These are phyloP conservation scores for Drosophila paulistorum DNA, from an alignment of 1,140 invertebrate genomes.

Conservation along the genomic window DNA sequence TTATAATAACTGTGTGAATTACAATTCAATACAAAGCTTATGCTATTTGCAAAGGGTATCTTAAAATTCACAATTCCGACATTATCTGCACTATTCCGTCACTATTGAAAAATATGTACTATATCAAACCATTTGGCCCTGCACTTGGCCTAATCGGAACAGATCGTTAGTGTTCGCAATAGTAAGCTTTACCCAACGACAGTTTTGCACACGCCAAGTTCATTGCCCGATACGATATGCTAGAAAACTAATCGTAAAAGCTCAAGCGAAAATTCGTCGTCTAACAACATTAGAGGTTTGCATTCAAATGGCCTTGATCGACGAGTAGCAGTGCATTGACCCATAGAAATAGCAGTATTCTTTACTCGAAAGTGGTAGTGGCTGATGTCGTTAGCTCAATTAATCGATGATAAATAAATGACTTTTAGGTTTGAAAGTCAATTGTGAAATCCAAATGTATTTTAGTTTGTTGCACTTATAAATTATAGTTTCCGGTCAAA, in stretches of 20 bases:
- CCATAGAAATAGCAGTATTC: constrained; percentile 2
- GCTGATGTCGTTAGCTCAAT: neutral
- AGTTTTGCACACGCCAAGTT: constrained; percentile 36
- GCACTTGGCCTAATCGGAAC: constrained; percentile 4
- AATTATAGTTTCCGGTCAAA: neutral
- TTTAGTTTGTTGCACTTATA: neutral
- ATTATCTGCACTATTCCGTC: neutral
- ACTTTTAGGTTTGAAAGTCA: neutral
- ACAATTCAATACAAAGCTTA: too few species aligned
- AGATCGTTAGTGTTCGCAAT: too few species aligned
- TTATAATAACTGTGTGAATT: too few species aligned
- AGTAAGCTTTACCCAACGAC: neutral
- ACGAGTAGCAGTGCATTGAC: constrained; percentile 10
- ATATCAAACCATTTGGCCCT: constrained; percentile 1
- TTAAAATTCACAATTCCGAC: neutral
- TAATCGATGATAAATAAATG: neutral
- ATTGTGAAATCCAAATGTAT: neutral
- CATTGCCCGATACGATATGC: constrained; percentile 41
- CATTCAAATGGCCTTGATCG: constrained; percentile 17
- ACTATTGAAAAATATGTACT: neutral
- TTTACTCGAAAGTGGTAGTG: neutral
- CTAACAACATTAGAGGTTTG: constrained; percentile 37
- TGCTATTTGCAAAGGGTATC: too few species aligned
- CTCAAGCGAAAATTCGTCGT: constrained; percentile 16
- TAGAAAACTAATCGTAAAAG: constrained; percentile 19